Base-by-base conservation (phyloP, 2,797 vertebrate species). In the Halcyon smyrnensis region DNA sequence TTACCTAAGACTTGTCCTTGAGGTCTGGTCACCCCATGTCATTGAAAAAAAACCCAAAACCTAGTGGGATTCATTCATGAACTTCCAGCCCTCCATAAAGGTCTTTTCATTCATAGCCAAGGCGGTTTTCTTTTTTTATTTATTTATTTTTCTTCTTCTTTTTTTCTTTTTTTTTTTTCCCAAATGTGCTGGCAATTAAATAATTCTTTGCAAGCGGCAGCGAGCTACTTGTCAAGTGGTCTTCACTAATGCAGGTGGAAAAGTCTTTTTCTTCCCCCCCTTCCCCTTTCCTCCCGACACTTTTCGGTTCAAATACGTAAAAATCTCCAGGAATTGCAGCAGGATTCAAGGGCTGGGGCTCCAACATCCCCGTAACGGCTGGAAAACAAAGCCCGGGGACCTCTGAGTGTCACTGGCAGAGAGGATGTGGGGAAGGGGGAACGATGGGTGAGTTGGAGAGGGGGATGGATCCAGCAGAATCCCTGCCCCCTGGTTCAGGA, bases 11-110 rank as follows among this genome's bases (percentile, higher is more conserved):
- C 69, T 70, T 37, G 90, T 93, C 96, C 95, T 95, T 92, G 89
- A 90, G 95, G 91, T 95, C 95, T 95, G 83, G 77, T 97, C 91
- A 96, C 69, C 80, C 78, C 69, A 27, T 96, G 90, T 93, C 84
- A 68, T 91, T 94, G 93, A 94, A 89, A 95, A 97, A 83, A 94
- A 89, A 94, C 6, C 8, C 4, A 25, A 24, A 96, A 81, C 73
- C 89, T 71, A 83, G 45, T 89, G 87, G 93, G 94, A 94, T 96
- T 97, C 97, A 97, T 98, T 98, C 96, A 94, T 87, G 93, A 98
- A 95, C 93, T 96, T 90, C 85, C 73, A 90, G 82, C 81, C 83
- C 53, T 97, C 95, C 88, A 92, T 95, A 98, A 97, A 96, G 95
- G 89, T 85, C 93, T 92, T 96, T 97, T 98, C 97, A 96, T 97